Evolutionary conservation across 2,888 invertebrate species (phyloP).

Genomic region (Idaea aversata): DNA sequence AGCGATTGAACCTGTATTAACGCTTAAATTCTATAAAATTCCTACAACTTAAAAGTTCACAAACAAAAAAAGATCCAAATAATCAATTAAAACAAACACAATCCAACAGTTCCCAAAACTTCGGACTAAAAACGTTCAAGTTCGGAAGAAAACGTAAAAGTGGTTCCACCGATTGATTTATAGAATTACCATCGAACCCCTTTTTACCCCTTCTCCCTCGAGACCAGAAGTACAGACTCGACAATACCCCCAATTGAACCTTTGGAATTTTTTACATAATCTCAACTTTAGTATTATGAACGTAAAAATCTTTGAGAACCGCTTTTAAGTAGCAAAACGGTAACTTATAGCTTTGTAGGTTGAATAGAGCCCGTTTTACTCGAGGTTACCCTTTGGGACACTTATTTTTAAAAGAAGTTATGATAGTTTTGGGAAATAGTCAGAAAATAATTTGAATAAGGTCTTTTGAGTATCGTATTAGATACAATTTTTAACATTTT

Average conservation of each 20-base stretch:
- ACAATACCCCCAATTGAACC: constrained; percentile 52
- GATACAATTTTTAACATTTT: neutral
- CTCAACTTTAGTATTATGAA: constrained; percentile 32
- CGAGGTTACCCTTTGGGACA: constrained; percentile 6
- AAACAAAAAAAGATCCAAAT: constrained; percentile 9
- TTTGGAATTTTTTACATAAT: constrained; percentile 55
- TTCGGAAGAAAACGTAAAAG: constrained; percentile 21
- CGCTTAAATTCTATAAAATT: too few species aligned
- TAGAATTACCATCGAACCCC: constrained; percentile 56
- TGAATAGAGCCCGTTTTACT: constrained; percentile 3
- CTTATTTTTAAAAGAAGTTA: constrained; percentile 2
- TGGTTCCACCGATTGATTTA: constrained; percentile 56
- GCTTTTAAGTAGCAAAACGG: constrained; percentile 29
- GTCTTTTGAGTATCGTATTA: neutral
- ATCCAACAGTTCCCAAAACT: constrained; percentile 1
- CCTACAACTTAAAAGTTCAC: neutral
- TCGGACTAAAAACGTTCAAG: neutral
- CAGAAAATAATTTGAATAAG: neutral
- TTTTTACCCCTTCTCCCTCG: constrained; percentile 30
- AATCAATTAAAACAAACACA: constrained; percentile 9
- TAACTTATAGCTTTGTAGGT: constrained; percentile 25
- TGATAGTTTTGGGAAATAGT: neutral
- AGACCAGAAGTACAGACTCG: constrained; percentile 49
- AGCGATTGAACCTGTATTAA: too few species aligned
- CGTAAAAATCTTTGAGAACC: constrained; percentile 27